Evolutionary conservation across 1,140 invertebrate species (phyloP).

Genomic region (Cherax quadricarinatus): DNA sequence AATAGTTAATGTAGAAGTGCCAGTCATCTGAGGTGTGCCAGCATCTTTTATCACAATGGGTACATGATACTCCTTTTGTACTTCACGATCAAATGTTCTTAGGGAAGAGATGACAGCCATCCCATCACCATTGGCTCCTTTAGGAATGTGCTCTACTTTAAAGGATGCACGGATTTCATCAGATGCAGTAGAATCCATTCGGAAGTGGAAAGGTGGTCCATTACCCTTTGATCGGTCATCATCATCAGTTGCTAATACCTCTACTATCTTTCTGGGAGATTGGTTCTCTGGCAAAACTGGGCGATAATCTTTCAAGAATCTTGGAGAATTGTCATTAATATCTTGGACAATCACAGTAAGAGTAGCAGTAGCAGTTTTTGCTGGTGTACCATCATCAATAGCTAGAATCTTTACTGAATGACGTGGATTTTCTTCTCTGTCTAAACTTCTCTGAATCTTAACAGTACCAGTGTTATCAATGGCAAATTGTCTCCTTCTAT

Average conservation of each 20-base stretch:
- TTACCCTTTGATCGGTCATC: constrained; percentile 96
- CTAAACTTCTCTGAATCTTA: constrained; percentile 80
- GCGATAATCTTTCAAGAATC: constrained; percentile 86
- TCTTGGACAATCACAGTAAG: constrained; percentile 96
- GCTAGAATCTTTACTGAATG: constrained; percentile 97
- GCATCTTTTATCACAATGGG: constrained; percentile 95
- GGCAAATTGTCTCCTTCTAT: constrained; percentile 92
- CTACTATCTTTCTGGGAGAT: constrained; percentile 91
- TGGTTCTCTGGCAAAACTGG: constrained; percentile 94
- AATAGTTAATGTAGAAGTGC: constrained; percentile 89
- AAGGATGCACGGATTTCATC: constrained; percentile 94
- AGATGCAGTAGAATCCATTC: constrained; percentile 93
- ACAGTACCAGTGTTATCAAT: constrained; percentile 96
- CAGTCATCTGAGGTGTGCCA: constrained; percentile 94
- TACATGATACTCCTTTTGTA: constrained; percentile 95
- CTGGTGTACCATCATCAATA: constrained; percentile 95
- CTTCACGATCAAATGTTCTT: constrained; percentile 94
- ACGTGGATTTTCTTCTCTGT: constrained; percentile 92
- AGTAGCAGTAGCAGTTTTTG: constrained; percentile 96
- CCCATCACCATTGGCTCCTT: constrained; percentile 95
- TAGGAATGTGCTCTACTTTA: constrained; percentile 96
- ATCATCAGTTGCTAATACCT: constrained; percentile 96
- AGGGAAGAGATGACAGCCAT: constrained; percentile 95
- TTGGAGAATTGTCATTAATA: constrained; percentile 92
- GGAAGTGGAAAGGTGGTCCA: constrained; percentile 95